Evolutionary conservation across 2,888 invertebrate genomes (phyloP).

Genomic region (Chaetogeoica ovagalla): DNA sequence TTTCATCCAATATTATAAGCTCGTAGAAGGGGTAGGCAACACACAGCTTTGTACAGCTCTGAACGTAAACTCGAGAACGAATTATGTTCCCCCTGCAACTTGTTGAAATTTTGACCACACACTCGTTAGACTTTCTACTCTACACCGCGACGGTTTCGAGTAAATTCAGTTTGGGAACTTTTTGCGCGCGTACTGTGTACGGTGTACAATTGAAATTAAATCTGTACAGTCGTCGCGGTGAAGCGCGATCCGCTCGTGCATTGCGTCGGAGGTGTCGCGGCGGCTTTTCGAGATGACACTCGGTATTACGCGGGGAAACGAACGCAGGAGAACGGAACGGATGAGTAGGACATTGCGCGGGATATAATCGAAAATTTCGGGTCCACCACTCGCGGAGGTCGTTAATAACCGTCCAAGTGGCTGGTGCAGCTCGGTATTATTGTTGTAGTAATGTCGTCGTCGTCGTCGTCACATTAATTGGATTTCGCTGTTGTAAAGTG

Average conservation of each 20-base stretch:
- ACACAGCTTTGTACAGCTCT: too few species aligned
- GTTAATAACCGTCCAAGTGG: slow-evolving; percentile 51
- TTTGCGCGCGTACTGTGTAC: not conserved
- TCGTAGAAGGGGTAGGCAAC: too few species aligned
- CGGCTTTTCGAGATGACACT: too few species aligned
- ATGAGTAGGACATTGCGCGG: not conserved
- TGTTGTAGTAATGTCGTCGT: slow-evolving; percentile 11
- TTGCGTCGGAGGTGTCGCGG: not conserved
- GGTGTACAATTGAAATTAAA: not conserved
- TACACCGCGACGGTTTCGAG: too few species aligned
- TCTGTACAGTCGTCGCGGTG: too few species aligned
- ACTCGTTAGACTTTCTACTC: too few species aligned
- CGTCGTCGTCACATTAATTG: slow-evolving; percentile 53
- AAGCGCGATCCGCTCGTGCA: not conserved
- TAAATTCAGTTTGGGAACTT: too few species aligned
- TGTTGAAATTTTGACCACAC: too few species aligned
- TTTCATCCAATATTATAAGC: too few species aligned
- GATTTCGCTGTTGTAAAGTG: slow-evolving; percentile 52
- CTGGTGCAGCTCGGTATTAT: slow-evolving; percentile 43
- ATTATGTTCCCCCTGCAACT: too few species aligned
- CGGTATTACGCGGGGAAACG: not conserved
- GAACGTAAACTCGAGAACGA: too few species aligned
- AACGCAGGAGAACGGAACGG: not conserved
- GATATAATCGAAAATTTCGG: slow-evolving; percentile 48
- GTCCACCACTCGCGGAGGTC: slow-evolving; percentile 19